These are phyloP conservation scores for Lagodon rhomboides DNA, from an alignment of 2,797 vertebrate species.

Conservation along the genomic window DNA sequence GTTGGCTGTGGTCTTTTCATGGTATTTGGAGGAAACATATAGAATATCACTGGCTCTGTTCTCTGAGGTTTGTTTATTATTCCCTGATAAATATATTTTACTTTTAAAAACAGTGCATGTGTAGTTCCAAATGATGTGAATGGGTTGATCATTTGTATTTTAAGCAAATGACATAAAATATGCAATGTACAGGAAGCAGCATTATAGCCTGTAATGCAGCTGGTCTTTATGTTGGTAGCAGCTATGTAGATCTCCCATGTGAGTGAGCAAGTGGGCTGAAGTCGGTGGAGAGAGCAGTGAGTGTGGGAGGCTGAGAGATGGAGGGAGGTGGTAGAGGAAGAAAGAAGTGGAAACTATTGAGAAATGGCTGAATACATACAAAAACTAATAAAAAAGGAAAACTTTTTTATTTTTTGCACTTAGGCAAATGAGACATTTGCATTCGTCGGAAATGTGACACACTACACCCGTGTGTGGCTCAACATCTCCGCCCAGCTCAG, in stretches of 20 bases:
- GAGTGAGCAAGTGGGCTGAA: slow-evolving; percentile 13
- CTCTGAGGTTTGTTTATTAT: too few species aligned
- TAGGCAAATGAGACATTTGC: slow-evolving; percentile 98
- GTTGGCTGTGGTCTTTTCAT: too few species aligned
- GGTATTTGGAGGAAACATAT: too few species aligned
- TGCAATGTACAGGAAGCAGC: neutral
- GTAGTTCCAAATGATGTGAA: neutral
- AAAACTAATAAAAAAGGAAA: neutral
- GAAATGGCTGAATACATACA: neutral
- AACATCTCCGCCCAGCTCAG: slow-evolving; percentile 94
- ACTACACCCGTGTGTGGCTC: slow-evolving; percentile 93
- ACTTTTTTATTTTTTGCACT: neutral
- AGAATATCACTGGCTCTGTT: too few species aligned
- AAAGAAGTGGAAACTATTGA: neutral
- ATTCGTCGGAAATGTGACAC: slow-evolving; percentile 95
- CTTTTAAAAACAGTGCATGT: too few species aligned
- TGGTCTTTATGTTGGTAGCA: slow-evolving; percentile 1
- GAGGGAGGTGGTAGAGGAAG: neutral
- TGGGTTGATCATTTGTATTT: slow-evolving; percentile 23
- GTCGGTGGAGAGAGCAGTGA: neutral
- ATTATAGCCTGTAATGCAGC: neutral
- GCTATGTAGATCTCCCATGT: slow-evolving; percentile 3
- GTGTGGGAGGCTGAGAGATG: slow-evolving; percentile 8
- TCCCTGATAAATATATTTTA: too few species aligned
- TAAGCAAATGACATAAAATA: slow-evolving; percentile 10